Evolutionary conservation across 2,888 invertebrate species (phyloP).

Genomic region (Conops quadrifasciatus): DNA sequence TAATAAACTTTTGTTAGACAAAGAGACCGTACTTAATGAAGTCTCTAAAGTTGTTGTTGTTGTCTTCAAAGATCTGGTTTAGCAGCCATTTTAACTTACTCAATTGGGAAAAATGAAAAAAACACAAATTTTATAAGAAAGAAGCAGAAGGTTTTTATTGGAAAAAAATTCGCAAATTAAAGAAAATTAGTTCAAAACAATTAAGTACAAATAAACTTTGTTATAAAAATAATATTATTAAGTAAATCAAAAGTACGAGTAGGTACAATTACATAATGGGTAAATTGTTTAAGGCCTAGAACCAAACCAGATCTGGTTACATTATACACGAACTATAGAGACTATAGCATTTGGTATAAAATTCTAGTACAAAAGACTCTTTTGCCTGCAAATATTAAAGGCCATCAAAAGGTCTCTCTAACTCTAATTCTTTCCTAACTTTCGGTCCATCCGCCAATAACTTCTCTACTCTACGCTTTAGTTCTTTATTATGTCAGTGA

Average conservation of each 20-base stretch:
- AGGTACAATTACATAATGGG: too few species aligned
- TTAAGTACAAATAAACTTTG: neutral
- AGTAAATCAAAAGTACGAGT: too few species aligned
- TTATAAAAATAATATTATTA: neutral
- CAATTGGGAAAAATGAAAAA: neutral
- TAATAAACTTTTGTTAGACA: too few species aligned
- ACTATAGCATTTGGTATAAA: neutral
- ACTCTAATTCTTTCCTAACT: neutral
- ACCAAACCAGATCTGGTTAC: neutral
- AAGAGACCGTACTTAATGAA: too few species aligned
- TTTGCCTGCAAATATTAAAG: too few species aligned
- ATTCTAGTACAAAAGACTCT: neutral
- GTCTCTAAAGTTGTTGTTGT: neutral
- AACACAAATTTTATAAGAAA: neutral
- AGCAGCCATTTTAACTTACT: slow-evolving; percentile 12
- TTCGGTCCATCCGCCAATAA: slow-evolving; percentile 4
- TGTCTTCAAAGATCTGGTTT: slow-evolving; percentile 19
- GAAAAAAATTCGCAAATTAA: neutral
- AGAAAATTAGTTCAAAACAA: neutral
- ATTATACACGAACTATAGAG: neutral
- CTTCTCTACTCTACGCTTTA: too few species aligned
- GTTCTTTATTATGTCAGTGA: slow-evolving; percentile 67
- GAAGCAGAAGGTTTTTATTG: neutral
- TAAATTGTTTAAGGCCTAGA: neutral
- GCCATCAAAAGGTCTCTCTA: too few species aligned